Conservation (phyloP, 2,113 vertebrate genomes). For the Notechis scutatus region DNA sequence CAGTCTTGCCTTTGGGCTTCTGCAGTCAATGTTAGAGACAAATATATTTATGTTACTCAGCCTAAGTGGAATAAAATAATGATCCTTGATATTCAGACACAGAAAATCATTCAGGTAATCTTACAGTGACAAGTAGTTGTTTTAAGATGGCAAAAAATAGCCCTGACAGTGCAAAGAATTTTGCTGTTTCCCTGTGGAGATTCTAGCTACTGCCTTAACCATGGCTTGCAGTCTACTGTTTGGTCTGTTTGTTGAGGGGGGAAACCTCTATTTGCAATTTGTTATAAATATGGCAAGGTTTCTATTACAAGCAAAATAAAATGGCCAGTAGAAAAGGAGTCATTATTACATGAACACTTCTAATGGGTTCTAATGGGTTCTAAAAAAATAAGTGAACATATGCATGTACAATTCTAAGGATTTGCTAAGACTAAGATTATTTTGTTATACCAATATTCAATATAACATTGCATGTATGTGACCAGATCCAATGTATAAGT, state of each 20-base stretch:
- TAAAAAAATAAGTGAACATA: not conserved
- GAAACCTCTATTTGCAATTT: not conserved
- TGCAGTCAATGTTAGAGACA: slow-evolving; percentile 87
- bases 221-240: not conserved
- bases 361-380: not conserved
- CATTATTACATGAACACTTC: not conserved
- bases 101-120: slow-evolving; percentile 90
- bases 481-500: not conserved
- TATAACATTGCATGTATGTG: not conserved
- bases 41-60: slow-evolving; percentile 89
- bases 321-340: not conserved
- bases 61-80: slow-evolving; percentile 83
- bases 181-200: not conserved
- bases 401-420: not conserved
- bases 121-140: slow-evolving; percentile 5
- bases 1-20: slow-evolving; percentile 88
- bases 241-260: not conserved
- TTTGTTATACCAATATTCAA: not conserved
- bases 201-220: not conserved
- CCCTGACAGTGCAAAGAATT: not conserved
- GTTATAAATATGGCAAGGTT: not conserved
- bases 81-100: slow-evolving; percentile 86
- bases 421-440: not conserved
- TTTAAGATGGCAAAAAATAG: not conserved
- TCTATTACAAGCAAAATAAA: not conserved